phyloP scores from a whole-genome alignment of 2,113 vertebrate species.

The Illadopsis cleaveri region DNA sequence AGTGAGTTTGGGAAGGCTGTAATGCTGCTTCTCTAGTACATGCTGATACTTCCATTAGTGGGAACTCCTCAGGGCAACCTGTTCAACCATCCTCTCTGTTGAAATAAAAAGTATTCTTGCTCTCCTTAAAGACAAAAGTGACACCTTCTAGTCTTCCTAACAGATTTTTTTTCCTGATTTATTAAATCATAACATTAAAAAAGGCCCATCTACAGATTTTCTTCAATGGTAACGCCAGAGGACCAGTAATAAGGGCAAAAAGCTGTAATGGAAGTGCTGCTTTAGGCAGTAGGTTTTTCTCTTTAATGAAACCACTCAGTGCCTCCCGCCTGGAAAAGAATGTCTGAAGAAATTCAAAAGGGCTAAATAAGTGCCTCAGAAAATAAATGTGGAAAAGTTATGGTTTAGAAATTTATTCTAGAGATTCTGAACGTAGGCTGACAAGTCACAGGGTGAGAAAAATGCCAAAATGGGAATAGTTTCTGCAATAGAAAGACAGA shows the following conservation, averaged over 20 bases:
- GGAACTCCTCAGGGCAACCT: background rate
- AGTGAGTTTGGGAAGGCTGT: background rate
- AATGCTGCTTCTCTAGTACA: background rate
- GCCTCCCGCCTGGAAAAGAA: background rate
- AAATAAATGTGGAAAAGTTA: constrained; percentile 23
- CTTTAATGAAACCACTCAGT: background rate
- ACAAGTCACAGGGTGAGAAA: constrained; percentile 34
- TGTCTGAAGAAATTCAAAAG: background rate
- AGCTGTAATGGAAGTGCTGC: background rate
- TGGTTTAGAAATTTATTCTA: constrained; percentile 31
- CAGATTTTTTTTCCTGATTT: background rate
- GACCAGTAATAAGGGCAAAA: background rate
- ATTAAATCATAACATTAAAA: background rate
- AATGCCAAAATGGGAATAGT: constrained; percentile 23
- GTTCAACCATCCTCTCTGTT: background rate
- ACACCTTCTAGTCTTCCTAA: background rate
- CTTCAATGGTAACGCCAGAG: background rate
- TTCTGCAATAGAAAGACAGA: background rate
- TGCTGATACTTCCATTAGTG: background rate
- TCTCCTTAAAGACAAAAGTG: background rate
- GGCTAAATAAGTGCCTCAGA: background rate
- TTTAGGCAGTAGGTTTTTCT: background rate
- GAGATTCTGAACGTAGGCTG: background rate
- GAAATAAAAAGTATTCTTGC: background rate
- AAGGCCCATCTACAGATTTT: background rate